Evolutionary conservation across 2,888 invertebrate species (phyloP).

Genomic region (Pristionchus entomophagus): DNA sequence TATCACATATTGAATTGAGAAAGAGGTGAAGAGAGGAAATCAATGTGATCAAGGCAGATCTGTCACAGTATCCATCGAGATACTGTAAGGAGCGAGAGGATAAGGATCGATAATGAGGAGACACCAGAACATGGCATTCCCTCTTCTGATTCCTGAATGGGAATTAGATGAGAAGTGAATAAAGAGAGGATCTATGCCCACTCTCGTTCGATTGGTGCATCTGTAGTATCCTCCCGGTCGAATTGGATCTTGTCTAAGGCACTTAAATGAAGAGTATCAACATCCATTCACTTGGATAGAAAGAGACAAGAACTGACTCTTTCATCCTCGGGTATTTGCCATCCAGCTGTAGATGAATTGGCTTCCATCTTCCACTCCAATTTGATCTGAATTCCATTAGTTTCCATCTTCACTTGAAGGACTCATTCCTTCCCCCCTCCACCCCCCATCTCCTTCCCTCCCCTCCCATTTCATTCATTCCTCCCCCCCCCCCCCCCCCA

Average conservation of each 20-base stretch:
- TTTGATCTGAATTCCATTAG: background rate
- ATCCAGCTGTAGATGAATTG: slow-evolving; percentile 2
- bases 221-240: slow-evolving; percentile 10
- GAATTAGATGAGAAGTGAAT: background rate
- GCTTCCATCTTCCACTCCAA: background rate
- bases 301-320: too few species aligned
- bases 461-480: background rate
- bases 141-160: background rate
- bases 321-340: slow-evolving; percentile 1
- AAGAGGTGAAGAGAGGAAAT: background rate
- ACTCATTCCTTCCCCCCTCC: background rate
- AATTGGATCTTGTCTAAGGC: background rate
- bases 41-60: background rate
- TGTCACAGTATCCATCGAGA: background rate
- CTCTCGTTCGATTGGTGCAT: slow-evolving; percentile 20
- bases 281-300: too few species aligned
- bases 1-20: background rate
- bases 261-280: background rate
- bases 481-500: background rate
- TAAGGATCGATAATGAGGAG: background rate
- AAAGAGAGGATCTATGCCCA: background rate
- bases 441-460: too few species aligned
- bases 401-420: background rate
- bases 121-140: background rate
- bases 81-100: background rate